phyloP scores from a whole-genome alignment of 2,888 invertebrate genomes.

The Agelastica alni region DNA sequence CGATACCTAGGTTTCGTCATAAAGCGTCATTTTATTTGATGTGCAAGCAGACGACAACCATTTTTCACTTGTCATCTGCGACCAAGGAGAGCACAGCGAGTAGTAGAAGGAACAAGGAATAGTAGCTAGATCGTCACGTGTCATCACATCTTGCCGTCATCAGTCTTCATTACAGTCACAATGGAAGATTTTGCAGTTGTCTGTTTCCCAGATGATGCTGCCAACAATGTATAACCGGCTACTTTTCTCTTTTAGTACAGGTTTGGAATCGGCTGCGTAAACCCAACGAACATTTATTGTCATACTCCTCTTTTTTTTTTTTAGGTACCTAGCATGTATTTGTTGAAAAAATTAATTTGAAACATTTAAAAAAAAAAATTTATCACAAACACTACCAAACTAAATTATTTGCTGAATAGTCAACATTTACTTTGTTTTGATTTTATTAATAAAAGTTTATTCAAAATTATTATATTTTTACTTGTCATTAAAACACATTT shows the following conservation, averaged over 20 bases:
- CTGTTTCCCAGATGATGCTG: conserved; percentile 49
- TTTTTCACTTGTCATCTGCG: conserved; percentile 17
- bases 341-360: not conserved
- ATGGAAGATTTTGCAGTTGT: conserved; percentile 47
- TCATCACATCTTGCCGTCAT: conserved; percentile 52
- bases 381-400: too few species aligned
- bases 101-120: conserved; percentile 21
- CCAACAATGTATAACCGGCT: conserved; percentile 33
- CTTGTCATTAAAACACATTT: too few species aligned
- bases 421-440: too few species aligned
- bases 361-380: not conserved
- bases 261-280: not conserved
- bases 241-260: conserved; percentile 35
- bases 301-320: too few species aligned
- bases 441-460: too few species aligned
- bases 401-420: too few species aligned
- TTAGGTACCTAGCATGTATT: not conserved
- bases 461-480: too few species aligned
- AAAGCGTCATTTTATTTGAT: not conserved
- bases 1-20: not conserved
- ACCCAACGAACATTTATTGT: too few species aligned
- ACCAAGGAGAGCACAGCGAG: conserved; percentile 17
- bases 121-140: conserved; percentile 36
- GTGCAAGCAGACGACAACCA: not conserved
- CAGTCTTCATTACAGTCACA: conserved; percentile 55